Evolutionary conservation across 2,888 invertebrate genomes (phyloP), one percentile per base, ranked within the genome.

Genomic region (Drosophila buzzatii): DNA sequence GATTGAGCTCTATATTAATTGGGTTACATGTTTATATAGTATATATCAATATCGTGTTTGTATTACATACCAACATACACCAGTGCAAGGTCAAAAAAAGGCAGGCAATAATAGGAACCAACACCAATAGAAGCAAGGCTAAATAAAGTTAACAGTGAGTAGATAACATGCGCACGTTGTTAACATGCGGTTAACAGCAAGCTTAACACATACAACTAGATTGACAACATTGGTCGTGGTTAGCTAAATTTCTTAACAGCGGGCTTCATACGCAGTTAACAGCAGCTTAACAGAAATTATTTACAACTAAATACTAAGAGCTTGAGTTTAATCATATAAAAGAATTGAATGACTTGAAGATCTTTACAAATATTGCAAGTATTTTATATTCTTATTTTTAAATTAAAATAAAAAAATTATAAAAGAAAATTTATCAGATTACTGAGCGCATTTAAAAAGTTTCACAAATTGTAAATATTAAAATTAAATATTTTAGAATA

Each of bases 61-160:
- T 39, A 45, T 47, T 71, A 78, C 77, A 75, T 78, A 78, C 77
- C 77, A 70, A 62, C 35, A 65, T 20, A 66, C 31, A 62, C 31
- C 47, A 64, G 70, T 69, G 70, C 56, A 55, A 60, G 23, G 16
- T 20, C 55, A 63, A 51, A 10, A 10, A 52, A 42, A 55, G 37
- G 14, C 76, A 66, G 59, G 68, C 44, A 76, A 63, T 12, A 33
- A 12, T 20, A 49, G 37, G 67, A 65, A 66, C 79, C 71, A 79
- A 74, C 66, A 73, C 79, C 80, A 56, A 65, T 67, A 55, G 65
- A 47, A 44, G 35, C 42, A 41, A 44, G 10, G 44, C 58, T 68
- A 42, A 44, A 58, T 51, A 18, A 49, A 59, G 33, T 53, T 57
- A 59, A 62, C 47, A 56, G 45, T 53, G 41, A 14, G 12, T 1